Percentiles rank a stretch among this genome's conserved stretches.
These are phyloP conservation scores for Plutomurus gul DNA, from an alignment of 1,140 invertebrate species.

Conservation along the genomic window DNA sequence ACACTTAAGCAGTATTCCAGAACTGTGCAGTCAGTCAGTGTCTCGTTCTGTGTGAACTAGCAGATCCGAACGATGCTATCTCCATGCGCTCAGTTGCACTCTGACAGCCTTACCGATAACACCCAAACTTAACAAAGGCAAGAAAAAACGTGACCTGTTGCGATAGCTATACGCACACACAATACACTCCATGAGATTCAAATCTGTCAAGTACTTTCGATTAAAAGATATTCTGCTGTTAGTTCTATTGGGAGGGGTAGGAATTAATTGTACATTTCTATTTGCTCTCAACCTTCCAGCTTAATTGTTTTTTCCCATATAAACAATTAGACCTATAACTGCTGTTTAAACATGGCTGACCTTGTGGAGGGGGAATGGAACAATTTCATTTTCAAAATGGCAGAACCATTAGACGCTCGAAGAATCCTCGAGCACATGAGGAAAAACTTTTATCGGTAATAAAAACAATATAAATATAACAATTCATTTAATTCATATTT, in stretches of 20 bases:
- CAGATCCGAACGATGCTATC: background rate
- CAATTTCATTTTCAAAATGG: conserved; percentile 43
- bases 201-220: no score
- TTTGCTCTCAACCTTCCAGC: no score
- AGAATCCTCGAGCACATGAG: conserved; percentile 33
- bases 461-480: no score
- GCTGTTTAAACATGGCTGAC: background rate
- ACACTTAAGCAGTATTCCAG: background rate
- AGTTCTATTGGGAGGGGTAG: no score
- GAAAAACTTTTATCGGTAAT: conserved; percentile 34
- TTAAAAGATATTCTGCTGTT: no score
- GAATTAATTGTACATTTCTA: no score
- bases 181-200: no score
- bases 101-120: no score
- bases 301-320: no score
- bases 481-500: no score
- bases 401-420: conserved; percentile 9
- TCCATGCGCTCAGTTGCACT: background rate
- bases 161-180: no score
- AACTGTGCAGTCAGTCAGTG: background rate
- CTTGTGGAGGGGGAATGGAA: conserved; percentile 40
- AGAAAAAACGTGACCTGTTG: background rate
- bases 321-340: background rate
- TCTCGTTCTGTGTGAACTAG: background rate
- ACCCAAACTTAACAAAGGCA: background rate